Percentiles rank a stretch among this genome's conserved stretches.
Conservation (phyloP, 2,888 invertebrate species). For the Diarsia rubi region DNA sequence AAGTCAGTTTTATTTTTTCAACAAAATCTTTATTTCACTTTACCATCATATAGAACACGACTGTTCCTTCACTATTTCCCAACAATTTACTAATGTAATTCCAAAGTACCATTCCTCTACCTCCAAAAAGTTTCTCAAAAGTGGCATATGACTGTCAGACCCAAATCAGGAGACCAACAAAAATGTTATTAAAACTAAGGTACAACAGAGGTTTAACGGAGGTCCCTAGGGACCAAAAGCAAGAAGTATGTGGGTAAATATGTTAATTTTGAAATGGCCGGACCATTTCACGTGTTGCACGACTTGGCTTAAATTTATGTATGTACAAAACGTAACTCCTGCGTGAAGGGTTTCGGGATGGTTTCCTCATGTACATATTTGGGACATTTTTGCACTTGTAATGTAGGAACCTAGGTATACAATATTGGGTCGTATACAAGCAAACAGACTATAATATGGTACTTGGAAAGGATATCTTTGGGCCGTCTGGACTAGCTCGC, state of each 20-base stretch:
- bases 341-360: not conserved
- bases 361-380: not conserved
- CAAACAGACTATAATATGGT: not conserved
- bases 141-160: conserved; percentile 13
- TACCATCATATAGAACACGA: not conserved
- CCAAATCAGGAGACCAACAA: not conserved
- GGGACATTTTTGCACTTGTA: not conserved
- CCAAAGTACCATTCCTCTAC: not conserved
- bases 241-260: not conserved
- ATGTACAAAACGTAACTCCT: not conserved
- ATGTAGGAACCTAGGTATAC: too few relatives aligned
- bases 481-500: too few relatives aligned
- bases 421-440: not conserved
- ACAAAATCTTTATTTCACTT: too few relatives aligned
- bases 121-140: not conserved
- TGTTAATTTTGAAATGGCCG: conserved; percentile 25
- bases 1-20: too few relatives aligned
- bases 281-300: not conserved
- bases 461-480: too few relatives aligned
- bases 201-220: conserved; percentile 12
- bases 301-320: not conserved
- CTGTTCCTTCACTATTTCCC: not conserved
- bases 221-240: not conserved
- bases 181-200: conserved; percentile 24
- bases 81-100: not conserved